Percentiles rank a stretch among this genome's conserved stretches.
Conservation (phyloP, 1,140 invertebrate genomes). For the Eufriesea mexicana region DNA sequence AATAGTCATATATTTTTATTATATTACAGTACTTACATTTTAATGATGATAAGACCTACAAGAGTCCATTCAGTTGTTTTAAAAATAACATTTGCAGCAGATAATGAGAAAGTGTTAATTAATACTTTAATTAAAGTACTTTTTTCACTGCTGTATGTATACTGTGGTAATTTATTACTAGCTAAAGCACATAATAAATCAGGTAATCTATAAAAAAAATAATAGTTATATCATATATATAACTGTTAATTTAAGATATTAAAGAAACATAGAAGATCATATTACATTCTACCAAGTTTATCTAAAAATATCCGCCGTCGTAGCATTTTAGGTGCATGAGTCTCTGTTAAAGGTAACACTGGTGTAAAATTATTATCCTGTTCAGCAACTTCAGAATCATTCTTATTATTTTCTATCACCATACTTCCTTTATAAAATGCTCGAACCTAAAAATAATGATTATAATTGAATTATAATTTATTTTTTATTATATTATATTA, state of each 20-base stretch:
- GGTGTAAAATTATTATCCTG: constrained; percentile 51
- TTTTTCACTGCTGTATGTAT: constrained; percentile 63
- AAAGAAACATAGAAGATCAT: constrained; percentile 31
- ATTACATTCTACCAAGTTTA: constrained; percentile 78
- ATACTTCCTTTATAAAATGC: constrained; percentile 78
- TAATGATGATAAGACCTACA: constrained; percentile 79
- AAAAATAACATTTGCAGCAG: constrained; percentile 80
- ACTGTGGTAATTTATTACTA: constrained; percentile 52
- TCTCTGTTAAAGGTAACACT: constrained; percentile 78
- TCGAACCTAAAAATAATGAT: constrained; percentile 67
- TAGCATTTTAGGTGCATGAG: constrained; percentile 76
- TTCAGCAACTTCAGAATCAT: constrained; percentile 41
- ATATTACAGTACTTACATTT: constrained; percentile 76
- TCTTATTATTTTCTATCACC: constrained; percentile 56
- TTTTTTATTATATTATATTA: too few species aligned
- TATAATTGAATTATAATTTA: constrained; percentile 16
- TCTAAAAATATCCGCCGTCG: constrained; percentile 80
- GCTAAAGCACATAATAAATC: constrained; percentile 77
- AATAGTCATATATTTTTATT: constrained; percentile 23
- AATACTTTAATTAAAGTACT: constrained; percentile 72
- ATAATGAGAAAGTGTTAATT: constrained; percentile 79
- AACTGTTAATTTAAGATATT: constrained; percentile 4
- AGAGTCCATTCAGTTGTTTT: constrained; percentile 81
- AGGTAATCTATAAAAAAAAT: constrained; percentile 72
- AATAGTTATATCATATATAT: not conserved